Conservation (phyloP, 2,113 vertebrate genomes). For the Oreochromis tanganicae region DNA sequence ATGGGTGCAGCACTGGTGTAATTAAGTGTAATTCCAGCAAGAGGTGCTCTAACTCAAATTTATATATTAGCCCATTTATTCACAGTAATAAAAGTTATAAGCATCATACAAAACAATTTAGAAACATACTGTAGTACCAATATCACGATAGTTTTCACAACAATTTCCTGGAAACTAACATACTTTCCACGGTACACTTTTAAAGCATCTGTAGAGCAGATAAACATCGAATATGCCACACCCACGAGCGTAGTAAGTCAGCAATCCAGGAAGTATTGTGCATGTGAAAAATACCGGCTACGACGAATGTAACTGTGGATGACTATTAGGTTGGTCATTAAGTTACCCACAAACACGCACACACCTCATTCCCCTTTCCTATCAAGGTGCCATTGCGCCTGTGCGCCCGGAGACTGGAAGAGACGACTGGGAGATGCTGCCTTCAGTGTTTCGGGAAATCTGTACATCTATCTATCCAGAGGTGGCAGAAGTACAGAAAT, state of each 20-base stretch:
- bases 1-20: neutral
- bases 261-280: neutral
- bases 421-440: neutral
- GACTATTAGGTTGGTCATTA: neutral
- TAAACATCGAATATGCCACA: neutral
- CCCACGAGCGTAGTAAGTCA: neutral
- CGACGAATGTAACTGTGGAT: neutral
- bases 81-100: neutral
- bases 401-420: neutral
- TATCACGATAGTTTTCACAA: neutral
- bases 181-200: neutral
- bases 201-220: neutral
- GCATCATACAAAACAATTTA: neutral
- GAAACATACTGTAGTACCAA: neutral
- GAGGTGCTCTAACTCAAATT: neutral
- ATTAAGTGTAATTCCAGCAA: neutral
- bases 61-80: neutral
- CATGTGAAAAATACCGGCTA: neutral
- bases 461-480: neutral
- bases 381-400: slow-evolving; percentile 11
- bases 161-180: neutral
- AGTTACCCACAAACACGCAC: neutral
- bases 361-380: neutral
- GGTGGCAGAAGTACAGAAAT: too few species aligned
- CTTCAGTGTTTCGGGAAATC: neutral